Evolutionary conservation across 2,888 invertebrate genomes (phyloP).

Genomic region (Isotomurus palustris): DNA sequence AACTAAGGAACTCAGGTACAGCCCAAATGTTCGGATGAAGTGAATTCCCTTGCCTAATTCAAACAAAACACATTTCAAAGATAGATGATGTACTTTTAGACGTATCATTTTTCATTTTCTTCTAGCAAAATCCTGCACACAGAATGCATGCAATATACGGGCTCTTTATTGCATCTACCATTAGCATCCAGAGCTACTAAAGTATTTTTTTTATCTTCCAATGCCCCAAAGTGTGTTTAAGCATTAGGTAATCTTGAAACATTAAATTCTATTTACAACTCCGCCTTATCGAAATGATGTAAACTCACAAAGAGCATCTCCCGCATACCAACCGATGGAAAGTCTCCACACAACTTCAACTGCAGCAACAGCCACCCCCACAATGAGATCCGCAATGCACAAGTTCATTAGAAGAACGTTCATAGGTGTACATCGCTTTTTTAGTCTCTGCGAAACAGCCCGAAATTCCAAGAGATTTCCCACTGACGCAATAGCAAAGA

Average conservation of each 20-base stretch:
- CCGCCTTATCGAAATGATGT: background rate
- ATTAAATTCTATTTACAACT: background rate
- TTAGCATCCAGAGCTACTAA: too few relatives aligned
- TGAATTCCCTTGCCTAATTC: conserved; percentile 61
- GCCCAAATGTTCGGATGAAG: conserved; percentile 68
- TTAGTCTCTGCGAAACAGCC: conserved; percentile 26
- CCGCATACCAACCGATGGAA: conserved; percentile 37
- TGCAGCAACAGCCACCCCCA: conserved; percentile 30
- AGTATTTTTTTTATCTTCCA: too few relatives aligned
- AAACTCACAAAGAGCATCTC: conserved; percentile 35
- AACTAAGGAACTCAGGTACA: conserved; percentile 72
- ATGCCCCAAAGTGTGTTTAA: too few relatives aligned
- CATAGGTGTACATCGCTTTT: conserved; percentile 32
- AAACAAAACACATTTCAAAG: background rate
- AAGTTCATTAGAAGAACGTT: conserved; percentile 38
- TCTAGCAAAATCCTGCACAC: too few relatives aligned
- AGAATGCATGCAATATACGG: too few relatives aligned
- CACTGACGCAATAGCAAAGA: conserved; percentile 34
- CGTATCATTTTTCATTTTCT: too few relatives aligned
- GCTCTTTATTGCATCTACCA: too few relatives aligned
- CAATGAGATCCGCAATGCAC: conserved; percentile 35
- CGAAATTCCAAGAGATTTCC: conserved; percentile 37
- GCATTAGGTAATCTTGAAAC: background rate
- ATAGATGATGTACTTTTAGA: background rate
- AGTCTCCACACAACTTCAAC: conserved; percentile 37